Conservation (phyloP, 2,797 vertebrate species). For the Rhinophrynus dorsalis region DNA sequence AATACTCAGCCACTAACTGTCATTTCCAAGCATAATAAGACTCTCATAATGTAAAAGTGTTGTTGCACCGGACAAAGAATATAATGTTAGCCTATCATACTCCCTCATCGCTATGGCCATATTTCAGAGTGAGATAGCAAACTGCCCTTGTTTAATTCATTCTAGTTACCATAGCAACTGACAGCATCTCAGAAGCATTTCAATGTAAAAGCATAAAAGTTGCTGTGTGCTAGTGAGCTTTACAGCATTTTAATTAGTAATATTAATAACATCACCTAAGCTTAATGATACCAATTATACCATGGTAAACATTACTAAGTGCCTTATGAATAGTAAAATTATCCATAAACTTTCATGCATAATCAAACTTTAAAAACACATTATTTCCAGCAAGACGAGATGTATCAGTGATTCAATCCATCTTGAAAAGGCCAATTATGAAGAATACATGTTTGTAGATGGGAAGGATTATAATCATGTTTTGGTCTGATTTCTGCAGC, state of each 20-base stretch:
- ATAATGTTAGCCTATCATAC: not conserved
- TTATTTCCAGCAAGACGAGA: conserved; percentile 53
- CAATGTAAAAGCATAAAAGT: conserved; percentile 25
- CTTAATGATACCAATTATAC: conserved; percentile 75
- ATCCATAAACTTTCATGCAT: conserved; percentile 66
- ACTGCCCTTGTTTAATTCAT: conserved; percentile 10
- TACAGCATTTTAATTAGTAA: conserved; percentile 71
- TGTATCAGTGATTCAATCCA: conserved; percentile 49
- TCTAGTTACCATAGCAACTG: conserved; percentile 25
- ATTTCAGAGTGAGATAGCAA: conserved; percentile 1
- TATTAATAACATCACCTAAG: conserved; percentile 76
- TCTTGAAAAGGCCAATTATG: conserved; percentile 53
- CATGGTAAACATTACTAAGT: conserved; percentile 67
- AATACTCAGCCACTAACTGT: not conserved
- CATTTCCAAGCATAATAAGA: conserved; percentile 11
- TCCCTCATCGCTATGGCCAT: conserved; percentile 1
- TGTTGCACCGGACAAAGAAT: conserved; percentile 2
- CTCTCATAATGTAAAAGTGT: not conserved
- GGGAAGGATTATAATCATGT: not conserved
- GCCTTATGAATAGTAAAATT: conserved; percentile 65
- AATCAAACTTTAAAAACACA: conserved; percentile 61
- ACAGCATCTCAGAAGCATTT: not conserved
- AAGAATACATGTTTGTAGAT: conserved; percentile 54
- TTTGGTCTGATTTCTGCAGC: too few relatives aligned
- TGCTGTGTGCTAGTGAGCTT: conserved; percentile 63